Conservation (phyloP, 2,888 invertebrate species). For the Rhyacophila evoluta region DNA sequence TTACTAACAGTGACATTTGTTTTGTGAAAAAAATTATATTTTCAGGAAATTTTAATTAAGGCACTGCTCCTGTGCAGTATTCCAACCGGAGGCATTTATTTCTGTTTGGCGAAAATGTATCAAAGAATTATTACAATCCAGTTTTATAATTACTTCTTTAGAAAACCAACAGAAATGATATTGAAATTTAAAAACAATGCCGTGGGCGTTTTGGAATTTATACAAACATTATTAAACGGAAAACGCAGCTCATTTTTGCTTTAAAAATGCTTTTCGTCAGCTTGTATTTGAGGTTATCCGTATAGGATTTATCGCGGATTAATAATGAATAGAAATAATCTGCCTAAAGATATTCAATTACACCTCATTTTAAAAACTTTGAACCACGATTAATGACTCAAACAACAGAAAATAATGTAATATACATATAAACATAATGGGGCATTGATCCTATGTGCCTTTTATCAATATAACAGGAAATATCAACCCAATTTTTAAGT, state of each 20-base stretch:
- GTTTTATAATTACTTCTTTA: constrained; percentile 14
- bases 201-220: neutral
- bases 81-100: neutral
- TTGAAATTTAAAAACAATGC: constrained; percentile 14
- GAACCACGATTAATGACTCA: too few species aligned
- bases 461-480: too few species aligned
- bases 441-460: too few species aligned
- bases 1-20: too few species aligned
- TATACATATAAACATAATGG: too few species aligned
- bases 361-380: too few species aligned
- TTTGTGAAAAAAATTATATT: neutral
- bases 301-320: too few species aligned
- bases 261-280: neutral
- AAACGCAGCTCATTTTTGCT: neutral
- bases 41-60: neutral
- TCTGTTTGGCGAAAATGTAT: neutral
- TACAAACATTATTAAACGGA: neutral
- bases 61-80: neutral
- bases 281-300: too few species aligned
- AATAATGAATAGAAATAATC: too few species aligned
- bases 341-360: too few species aligned
- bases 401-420: too few species aligned
- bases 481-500: too few species aligned
- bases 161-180: constrained; percentile 1
- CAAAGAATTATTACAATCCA: constrained; percentile 21